Percentiles rank a stretch among this genome's conserved stretches.
These are phyloP conservation scores for Pollenia griseotomentosa DNA, from an alignment of 2,888 invertebrate species.

Conservation along the genomic window DNA sequence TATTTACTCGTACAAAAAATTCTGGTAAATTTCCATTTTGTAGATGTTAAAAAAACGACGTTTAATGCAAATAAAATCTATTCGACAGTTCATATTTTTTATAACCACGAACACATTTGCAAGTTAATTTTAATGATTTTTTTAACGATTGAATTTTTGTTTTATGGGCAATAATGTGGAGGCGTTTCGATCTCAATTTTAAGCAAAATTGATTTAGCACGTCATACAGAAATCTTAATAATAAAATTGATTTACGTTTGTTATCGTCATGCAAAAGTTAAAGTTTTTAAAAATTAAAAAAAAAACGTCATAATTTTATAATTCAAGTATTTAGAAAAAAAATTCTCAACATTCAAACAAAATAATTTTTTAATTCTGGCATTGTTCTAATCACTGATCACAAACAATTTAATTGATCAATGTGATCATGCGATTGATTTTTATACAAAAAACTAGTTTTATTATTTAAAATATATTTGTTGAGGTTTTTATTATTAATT, in stretches of 20 bases:
- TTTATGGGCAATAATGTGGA: slow-evolving; percentile 39
- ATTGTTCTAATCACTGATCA: too few relatives aligned
- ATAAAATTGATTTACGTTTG: slow-evolving; percentile 36
- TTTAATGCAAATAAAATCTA: not conserved
- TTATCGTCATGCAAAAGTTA: slow-evolving; percentile 43
- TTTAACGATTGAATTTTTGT: slow-evolving; percentile 32
- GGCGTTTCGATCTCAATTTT: slow-evolving; percentile 42
- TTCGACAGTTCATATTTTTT: not conserved
- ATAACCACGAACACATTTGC: slow-evolving; percentile 20
- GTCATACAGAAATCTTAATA: too few relatives aligned
- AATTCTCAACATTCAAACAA: too few relatives aligned
- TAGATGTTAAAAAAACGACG: not conserved
- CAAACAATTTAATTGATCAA: not conserved
- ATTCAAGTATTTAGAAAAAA: too few relatives aligned
- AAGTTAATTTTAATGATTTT: slow-evolving; percentile 19
- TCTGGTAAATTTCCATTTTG: slow-evolving; percentile 20
- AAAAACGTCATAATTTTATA: not conserved
- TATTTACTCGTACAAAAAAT: too few relatives aligned
- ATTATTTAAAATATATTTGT: not conserved
- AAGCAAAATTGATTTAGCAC: slow-evolving; percentile 25
- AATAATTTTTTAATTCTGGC: too few relatives aligned
- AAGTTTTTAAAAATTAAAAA: not conserved
- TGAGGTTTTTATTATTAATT: not conserved
- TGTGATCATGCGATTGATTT: not conserved
- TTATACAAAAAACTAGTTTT: not conserved